Evolutionary conservation across 2,888 invertebrate genomes (phyloP).

Genomic region (Hirtodrosophila histrioides): DNA sequence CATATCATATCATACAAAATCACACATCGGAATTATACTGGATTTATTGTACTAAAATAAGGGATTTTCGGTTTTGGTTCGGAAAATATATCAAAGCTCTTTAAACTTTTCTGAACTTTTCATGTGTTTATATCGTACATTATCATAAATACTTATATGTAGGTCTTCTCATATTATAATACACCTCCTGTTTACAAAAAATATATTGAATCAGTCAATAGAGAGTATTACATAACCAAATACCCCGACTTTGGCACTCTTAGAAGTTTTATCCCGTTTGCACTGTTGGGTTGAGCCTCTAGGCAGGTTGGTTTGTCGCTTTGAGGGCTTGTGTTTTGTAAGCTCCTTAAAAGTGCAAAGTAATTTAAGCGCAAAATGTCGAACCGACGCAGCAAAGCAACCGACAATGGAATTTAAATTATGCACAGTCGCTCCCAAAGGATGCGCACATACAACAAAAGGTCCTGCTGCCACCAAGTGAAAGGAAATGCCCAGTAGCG

Average conservation of each 20-base stretch:
- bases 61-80: too few species aligned
- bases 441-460: slow-evolving; percentile 40
- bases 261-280: slow-evolving; percentile 22
- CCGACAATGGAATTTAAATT: slow-evolving; percentile 56
- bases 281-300: slow-evolving; percentile 23
- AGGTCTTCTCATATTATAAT: too few species aligned
- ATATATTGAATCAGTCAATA: not conserved
- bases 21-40: too few species aligned
- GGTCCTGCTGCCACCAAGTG: not conserved
- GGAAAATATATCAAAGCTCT: too few species aligned
- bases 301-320: slow-evolving; percentile 22
- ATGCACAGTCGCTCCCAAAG: slow-evolving; percentile 45
- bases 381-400: slow-evolving; percentile 21
- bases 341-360: slow-evolving; percentile 53
- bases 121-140: too few species aligned
- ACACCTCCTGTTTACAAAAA: too few species aligned
- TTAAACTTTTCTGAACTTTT: too few species aligned
- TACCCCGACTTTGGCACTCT: not conserved
- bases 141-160: too few species aligned
- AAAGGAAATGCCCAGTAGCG: slow-evolving; percentile 4
- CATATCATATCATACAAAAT: too few species aligned
- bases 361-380: slow-evolving; percentile 59
- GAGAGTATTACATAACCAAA: slow-evolving; percentile 24
- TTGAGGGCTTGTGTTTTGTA: slow-evolving; percentile 30
- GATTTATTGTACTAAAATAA: too few species aligned